phyloP scores from a whole-genome alignment of 1,140 invertebrate genomes.

The Neuroterus valhalla region DNA sequence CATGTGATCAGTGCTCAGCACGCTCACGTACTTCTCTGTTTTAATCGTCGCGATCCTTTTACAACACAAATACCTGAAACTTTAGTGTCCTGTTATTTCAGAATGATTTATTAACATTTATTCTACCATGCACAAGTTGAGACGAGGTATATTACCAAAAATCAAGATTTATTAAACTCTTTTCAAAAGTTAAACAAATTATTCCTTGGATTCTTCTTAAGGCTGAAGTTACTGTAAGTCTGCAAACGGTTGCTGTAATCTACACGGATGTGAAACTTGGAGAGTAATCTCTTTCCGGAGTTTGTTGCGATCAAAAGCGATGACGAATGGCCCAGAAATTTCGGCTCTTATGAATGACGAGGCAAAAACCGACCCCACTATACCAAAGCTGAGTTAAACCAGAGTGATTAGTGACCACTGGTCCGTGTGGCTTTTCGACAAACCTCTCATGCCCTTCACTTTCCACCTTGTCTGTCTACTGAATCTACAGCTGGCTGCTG shows the following conservation, averaged over 20 bases:
- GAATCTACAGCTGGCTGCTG: constrained; percentile 61
- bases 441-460: constrained; percentile 35
- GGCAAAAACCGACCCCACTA: constrained; percentile 57
- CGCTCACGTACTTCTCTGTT: too few species aligned
- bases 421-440: constrained; percentile 56
- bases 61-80: too few species aligned
- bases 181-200: too few species aligned
- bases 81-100: background rate
- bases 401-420: constrained; percentile 43
- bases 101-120: background rate
- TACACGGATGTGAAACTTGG: too few species aligned
- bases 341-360: constrained; percentile 66
- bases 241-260: background rate
- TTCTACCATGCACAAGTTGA: background rate
- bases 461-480: constrained; percentile 31
- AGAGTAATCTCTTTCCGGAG: background rate
- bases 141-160: background rate
- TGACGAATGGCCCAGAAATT: constrained; percentile 46
- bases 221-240: too few species aligned
- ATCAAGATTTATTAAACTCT: background rate
- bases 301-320: constrained; percentile 30
- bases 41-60: too few species aligned
- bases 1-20: too few species aligned
- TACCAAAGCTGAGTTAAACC: constrained; percentile 16
- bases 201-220: too few species aligned